A percentile compares a stretch with the other conserved stretches of the same genome.
phyloP scores from a whole-genome alignment of 2,113 vertebrate species.

The Malurus elegans region DNA sequence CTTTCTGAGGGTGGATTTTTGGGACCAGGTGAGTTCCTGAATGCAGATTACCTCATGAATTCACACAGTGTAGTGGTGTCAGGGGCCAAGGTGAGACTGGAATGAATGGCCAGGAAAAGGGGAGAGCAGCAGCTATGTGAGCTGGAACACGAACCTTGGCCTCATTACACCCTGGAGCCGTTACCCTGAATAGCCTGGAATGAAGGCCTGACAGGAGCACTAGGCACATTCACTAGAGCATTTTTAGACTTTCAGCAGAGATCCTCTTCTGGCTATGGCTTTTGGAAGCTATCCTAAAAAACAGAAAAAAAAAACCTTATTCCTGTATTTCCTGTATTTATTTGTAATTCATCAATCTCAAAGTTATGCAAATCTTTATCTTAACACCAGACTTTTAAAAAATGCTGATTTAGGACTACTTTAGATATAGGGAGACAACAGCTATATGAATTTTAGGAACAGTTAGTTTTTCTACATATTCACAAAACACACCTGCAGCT shows the following conservation, averaged over 20 bases:
- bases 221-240: not conserved
- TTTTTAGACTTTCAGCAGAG: not conserved
- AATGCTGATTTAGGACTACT: not conserved
- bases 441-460: not conserved
- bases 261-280: not conserved
- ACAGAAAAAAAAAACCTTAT: not conserved
- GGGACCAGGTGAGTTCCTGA: not conserved
- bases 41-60: not conserved
- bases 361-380: not conserved
- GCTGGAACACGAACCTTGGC: not conserved
- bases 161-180: rapidly evolving
- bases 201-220: not conserved
- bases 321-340: not conserved
- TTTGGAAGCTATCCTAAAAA: not conserved
- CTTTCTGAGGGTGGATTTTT: not conserved
- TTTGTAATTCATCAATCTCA: not conserved
- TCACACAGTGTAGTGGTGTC: not conserved
- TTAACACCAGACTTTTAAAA: not conserved
- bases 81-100: not conserved
- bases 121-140: not conserved
- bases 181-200: not conserved
- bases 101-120: not conserved
- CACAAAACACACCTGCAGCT: not conserved
- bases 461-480: rapidly evolving
- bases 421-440: not conserved